These are phyloP conservation scores for Scolopax mira DNA, from an alignment of 2,113 vertebrate genomes.

Conservation along the genomic window DNA sequence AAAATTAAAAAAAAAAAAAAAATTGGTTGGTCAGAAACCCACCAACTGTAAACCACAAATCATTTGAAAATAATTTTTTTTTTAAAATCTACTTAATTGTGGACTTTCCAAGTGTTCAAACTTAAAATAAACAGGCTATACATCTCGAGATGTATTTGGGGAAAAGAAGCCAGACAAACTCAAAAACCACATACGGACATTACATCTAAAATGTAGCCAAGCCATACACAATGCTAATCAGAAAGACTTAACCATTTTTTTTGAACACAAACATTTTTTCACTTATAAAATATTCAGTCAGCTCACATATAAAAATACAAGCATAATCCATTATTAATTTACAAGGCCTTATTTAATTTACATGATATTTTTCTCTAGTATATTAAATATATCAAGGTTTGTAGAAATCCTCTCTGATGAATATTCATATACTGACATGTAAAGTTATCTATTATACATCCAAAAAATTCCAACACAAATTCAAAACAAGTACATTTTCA, in stretches of 20 bases:
- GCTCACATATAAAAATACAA: constrained; percentile 25
- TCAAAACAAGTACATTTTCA: not conserved
- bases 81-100: not conserved
- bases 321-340: constrained; percentile 49
- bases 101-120: not conserved
- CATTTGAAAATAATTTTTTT: not conserved
- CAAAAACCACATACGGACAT: not conserved
- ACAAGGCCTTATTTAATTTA: constrained; percentile 37
- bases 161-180: not conserved
- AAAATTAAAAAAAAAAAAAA: not conserved
- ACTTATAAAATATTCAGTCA: constrained; percentile 53
- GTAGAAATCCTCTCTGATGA: not conserved
- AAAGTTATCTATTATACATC: not conserved
- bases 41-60: not conserved
- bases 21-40: not conserved
- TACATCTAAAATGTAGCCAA: not conserved
- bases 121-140: not conserved
- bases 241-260: not conserved
- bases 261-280: constrained; percentile 44
- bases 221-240: not conserved
- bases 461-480: not conserved
- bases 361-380: constrained; percentile 33
- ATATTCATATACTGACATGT: constrained; percentile 34
- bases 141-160: not conserved
- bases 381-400: constrained; percentile 29